Evolutionary conservation across 2,888 invertebrate genomes (phyloP).

Genomic region (Trachelus stipa): DNA sequence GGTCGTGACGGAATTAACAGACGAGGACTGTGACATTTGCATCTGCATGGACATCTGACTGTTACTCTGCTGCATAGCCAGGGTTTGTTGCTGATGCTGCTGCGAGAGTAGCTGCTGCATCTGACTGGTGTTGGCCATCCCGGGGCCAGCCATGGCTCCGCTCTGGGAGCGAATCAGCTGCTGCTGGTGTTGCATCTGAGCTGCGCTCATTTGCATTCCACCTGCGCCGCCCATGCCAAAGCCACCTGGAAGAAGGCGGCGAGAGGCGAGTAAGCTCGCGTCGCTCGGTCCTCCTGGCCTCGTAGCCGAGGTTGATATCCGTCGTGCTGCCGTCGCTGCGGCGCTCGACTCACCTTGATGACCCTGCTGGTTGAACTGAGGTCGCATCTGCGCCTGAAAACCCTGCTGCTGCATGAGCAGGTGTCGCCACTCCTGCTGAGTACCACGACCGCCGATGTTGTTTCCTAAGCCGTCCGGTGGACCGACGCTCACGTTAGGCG

Average conservation of each 20-base stretch:
- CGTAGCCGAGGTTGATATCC: slow-evolving; percentile 52
- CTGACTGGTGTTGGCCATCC: slow-evolving; percentile 61
- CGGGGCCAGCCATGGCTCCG: slow-evolving; percentile 60
- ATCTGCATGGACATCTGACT: slow-evolving; percentile 71
- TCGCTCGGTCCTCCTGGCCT: slow-evolving; percentile 51
- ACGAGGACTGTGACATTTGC: slow-evolving; percentile 66
- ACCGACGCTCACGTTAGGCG: slow-evolving; percentile 72
- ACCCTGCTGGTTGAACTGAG: slow-evolving; percentile 69
- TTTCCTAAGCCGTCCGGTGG: slow-evolving; percentile 70
- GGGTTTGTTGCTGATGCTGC: slow-evolving; percentile 69
- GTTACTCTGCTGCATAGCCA: slow-evolving; percentile 66
- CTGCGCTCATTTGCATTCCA: slow-evolving; percentile 67
- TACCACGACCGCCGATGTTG: slow-evolving; percentile 68
- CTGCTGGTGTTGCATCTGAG: slow-evolving; percentile 68
- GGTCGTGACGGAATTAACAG: slow-evolving; percentile 58
- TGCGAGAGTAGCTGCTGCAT: slow-evolving; percentile 69
- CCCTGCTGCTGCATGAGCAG: slow-evolving; percentile 73
- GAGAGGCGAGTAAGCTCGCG: slow-evolving; percentile 28
- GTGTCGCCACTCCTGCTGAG: slow-evolving; percentile 72
- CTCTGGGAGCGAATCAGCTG: slow-evolving; percentile 66
- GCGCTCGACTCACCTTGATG: slow-evolving; percentile 56
- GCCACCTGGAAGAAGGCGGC: slow-evolving; percentile 46
- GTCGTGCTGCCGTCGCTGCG: too few species aligned
- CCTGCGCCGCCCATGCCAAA: slow-evolving; percentile 63
- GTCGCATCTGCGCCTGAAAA: slow-evolving; percentile 68